These are phyloP conservation scores for Xanthostigma xanthostigma DNA, from an alignment of 2,888 invertebrate species.

Conservation along the genomic window DNA sequence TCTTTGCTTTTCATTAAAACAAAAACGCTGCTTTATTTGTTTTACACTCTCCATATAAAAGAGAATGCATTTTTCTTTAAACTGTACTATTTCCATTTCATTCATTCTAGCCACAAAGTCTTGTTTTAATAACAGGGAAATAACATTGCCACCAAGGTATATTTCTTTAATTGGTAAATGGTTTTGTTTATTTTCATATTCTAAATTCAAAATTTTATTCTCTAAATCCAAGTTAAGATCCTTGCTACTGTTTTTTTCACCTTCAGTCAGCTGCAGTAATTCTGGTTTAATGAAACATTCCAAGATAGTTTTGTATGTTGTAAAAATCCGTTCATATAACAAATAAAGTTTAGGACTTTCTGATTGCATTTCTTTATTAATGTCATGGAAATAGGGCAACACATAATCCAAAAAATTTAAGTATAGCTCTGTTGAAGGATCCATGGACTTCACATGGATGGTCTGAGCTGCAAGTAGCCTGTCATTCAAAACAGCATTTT, in stretches of 20 bases:
- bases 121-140: too few species aligned
- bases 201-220: too few species aligned
- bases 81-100: conserved; percentile 2
- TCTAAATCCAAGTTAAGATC: not conserved
- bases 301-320: conserved; percentile 7
- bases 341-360: conserved; percentile 11
- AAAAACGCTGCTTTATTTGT: conserved; percentile 6
- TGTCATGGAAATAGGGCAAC: conserved; percentile 10
- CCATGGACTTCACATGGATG: conserved; percentile 1
- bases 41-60: conserved; percentile 7
- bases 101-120: not conserved
- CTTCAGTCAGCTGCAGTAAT: conserved; percentile 2
- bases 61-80: conserved; percentile 5
- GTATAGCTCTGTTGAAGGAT: conserved; percentile 1
- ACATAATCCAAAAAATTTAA: conserved; percentile 11
- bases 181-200: too few species aligned
- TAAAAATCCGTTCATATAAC: conserved; percentile 7
- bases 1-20: conserved; percentile 2
- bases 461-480: not conserved
- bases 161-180: too few species aligned
- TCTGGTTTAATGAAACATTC: conserved; percentile 8
- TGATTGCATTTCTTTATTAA: conserved; percentile 12
- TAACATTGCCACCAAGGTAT: too few species aligned
- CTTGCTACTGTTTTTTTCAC: conserved; percentile 1
- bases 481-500: conserved; percentile 2